phyloP scores from a whole-genome alignment of 2,888 invertebrate genomes.

The Dasypogon diadema region DNA sequence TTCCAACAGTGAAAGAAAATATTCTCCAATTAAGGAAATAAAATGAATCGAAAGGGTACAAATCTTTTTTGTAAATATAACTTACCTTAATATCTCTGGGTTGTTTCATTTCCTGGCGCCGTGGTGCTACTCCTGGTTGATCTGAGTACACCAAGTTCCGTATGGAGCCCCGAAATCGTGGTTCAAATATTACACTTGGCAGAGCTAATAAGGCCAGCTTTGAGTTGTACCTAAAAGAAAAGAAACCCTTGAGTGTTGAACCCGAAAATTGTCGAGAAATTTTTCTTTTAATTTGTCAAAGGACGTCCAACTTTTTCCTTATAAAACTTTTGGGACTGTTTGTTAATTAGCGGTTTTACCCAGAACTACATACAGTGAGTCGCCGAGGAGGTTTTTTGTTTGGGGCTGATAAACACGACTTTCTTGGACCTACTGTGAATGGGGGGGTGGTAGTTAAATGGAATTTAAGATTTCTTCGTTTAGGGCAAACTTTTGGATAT shows the following conservation, averaged over 20 bases:
- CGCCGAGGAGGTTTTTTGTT: conserved; percentile 5
- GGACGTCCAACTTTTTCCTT: conserved; percentile 17
- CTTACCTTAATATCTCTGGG: conserved; percentile 83
- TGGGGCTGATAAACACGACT: not conserved
- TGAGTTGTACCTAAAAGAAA: conserved; percentile 77
- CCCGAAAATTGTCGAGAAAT: not conserved
- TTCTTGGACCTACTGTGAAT: not conserved
- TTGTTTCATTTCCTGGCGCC: conserved; percentile 87
- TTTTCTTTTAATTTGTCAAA: conserved; percentile 38
- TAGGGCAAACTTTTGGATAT: conserved; percentile 4
- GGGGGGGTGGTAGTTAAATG: too few species aligned
- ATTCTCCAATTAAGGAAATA: too few species aligned
- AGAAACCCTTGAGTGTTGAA: not conserved
- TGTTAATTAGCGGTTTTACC: conserved; percentile 16
- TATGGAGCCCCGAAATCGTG: conserved; percentile 89
- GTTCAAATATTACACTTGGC: conserved; percentile 93
- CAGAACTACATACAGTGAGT: conserved; percentile 1
- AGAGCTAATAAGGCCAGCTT: conserved; percentile 87
- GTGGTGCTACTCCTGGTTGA: conserved; percentile 79
- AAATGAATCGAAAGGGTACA: too few species aligned
- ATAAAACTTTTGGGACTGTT: not conserved
- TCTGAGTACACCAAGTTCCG: conserved; percentile 93
- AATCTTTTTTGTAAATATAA: too few species aligned
- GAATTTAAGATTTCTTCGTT: not conserved
- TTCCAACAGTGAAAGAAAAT: too few species aligned